Base-by-base conservation (phyloP, 2,888 invertebrate species). In the Listrodromus nycthemerus region DNA sequence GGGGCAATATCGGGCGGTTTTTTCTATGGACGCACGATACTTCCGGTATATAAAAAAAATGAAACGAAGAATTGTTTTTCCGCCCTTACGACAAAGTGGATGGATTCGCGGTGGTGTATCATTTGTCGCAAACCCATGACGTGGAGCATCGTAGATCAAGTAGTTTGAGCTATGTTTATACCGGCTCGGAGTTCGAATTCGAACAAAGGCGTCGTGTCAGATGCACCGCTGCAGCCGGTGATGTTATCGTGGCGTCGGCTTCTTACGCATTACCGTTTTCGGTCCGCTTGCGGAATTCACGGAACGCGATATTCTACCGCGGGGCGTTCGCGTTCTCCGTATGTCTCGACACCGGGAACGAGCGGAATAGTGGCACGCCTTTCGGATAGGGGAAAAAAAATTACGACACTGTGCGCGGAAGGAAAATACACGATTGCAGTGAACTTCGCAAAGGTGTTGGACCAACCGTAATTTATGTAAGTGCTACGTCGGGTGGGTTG, bases 401-500 rank as follows among this genome's bases (percentile, higher is more conserved):
- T 2, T 45, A 82, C 48, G 27, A 55, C 21, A 21, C 24, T 21
- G 63, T 69, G 73, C 45, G 82, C 75, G 80, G 45, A 65, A 79
- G 75, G 76, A 80, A 83, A 76, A 70, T 65, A 19, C 58, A 33
- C 19, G 78, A 76, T 82, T 85, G 30, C 78, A 81, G 30, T 75
- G 75, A 86, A 80, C 52, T 82, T 71, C 27, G 58, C 70, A 55
- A 16, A 87, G 85, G 87, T 87, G 87, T 87, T 85, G 55, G 83
- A 80, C 58, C 55, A 61, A 52, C 63, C 27, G 70, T 71, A 85
- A 87, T 86, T 86, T 86, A 83, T 84, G 80, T 85, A 86, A 86
- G 80, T 85, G 58, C 70, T 61, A 75, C 24, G 63, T 80, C 71
- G 69, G 41, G 50, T 67, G 63, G 24, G 58, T 50, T 50, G 33